Base-by-base conservation (phyloP, 2,113 vertebrate species). In the Diphyllodes magnificus region DNA sequence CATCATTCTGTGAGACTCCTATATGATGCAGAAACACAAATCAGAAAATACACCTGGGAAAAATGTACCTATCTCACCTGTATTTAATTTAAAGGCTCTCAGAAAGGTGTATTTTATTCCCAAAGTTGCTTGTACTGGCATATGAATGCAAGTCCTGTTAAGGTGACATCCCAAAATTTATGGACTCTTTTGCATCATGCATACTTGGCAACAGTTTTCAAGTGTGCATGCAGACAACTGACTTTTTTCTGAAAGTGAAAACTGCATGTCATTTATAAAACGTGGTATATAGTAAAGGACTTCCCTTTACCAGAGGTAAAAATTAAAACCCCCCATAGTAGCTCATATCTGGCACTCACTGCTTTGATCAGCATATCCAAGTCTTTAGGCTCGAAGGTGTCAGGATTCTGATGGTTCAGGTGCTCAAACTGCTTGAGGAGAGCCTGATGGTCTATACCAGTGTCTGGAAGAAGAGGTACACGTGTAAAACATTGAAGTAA, bases 341-440 rank as follows among this genome's bases (percentile, higher is more conserved):
- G 47, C 35, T 79, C 59, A 20, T 25, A 57, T 77, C 44, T 78
- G 72, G 51, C 37, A 98, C 98, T 98, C 97, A 99, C 99, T 88
- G 99, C 98, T 98, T 98, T 99, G 96, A 99, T 99, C 87, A 99
- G 97, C 96, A 99, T 98, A 97, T 99, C 99, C 95, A 99, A 98
- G 96, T 99, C 99, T 72, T 98, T 99, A 86, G 99, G 98, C 97
- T 99, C 99, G 42, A 99, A 99, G 0, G 98, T 99, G 90, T 99
- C 98, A 56, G 99, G 99, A 97, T 99, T 99, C 98, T 98, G 97
- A 95, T 99, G 99, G 96, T 99, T 99, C 90, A 99, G 96, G 88
- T 99, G 99, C 88, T 99, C 99, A 96, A 99, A 99, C 96, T 99
- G 99, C 96, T 99, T 99, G 54, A 99, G 97, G 79, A 99, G 98